Evolutionary conservation across 2,797 vertebrate genomes (phyloP).

Genomic region (Cossypha niveicapilla): DNA sequence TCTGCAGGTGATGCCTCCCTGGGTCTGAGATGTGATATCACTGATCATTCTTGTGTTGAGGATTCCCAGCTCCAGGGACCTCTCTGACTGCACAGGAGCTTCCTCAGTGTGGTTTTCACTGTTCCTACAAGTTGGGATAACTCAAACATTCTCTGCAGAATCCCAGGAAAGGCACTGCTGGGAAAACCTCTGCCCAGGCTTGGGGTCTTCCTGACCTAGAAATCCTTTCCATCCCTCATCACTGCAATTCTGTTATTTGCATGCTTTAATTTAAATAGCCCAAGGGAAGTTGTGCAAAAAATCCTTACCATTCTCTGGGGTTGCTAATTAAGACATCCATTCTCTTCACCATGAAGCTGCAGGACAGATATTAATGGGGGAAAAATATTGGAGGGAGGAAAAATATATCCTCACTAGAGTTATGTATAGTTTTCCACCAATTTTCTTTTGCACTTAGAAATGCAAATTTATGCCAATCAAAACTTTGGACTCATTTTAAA

Average conservation of each 20-base stretch:
- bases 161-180: neutral
- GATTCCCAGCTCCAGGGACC: neutral
- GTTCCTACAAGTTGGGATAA: neutral
- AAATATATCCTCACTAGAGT: neutral
- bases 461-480: neutral
- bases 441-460: neutral
- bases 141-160: neutral
- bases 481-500: neutral
- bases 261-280: neutral
- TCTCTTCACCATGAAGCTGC: neutral
- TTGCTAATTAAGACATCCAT: neutral
- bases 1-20: neutral
- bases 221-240: neutral
- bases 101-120: neutral
- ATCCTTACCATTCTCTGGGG: neutral
- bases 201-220: neutral
- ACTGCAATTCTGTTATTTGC: neutral
- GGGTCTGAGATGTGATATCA: too few relatives aligned
- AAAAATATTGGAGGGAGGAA: neutral
- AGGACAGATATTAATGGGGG: neutral
- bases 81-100: neutral
- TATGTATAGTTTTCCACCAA: neutral
- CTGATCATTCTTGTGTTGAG: neutral
- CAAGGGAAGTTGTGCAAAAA: neutral
- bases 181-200: neutral